Base-by-base conservation (phyloP, 2,888 invertebrate genomes). In the Acholoe squamosa region DNA sequence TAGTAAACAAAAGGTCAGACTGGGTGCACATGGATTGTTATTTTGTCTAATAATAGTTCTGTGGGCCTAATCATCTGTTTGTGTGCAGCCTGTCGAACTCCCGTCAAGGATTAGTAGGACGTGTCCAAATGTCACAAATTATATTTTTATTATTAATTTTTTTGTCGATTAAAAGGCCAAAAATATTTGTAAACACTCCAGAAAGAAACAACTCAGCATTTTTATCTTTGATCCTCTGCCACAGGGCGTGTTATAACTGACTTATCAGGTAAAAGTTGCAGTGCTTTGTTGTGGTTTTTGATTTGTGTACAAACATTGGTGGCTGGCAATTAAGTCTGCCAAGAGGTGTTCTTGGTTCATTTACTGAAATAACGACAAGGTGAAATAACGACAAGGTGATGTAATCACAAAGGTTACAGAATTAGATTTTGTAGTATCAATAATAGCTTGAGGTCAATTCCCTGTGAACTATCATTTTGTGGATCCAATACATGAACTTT, bases 161-260 rank as follows among this genome's bases (percentile, higher is more conserved):
- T n/a, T 61, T 3, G 28, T 71, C 25, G 28, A 71, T 3, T 14
- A 71, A 71, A 71, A 71, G 71, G 71, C 71, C 71, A 71, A 28
- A 71, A 71, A 71, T 71, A 71, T 71, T 71, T 71, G 71, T 28
- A 71, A 71, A 71, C 71, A 71, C 71, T 14, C 71, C 71, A 71
- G 25, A 71, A 28, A 7, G 71, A 43, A 43, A 28, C 14, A 71
- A 25, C 0, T n/a, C 14, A 71, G 31, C 31, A 71, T 0, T 71
- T 7, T 25, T 71, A 71, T 71, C 25, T 5, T 5, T 71, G 71
- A 28, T 71, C 25, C 28, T n/a, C 61, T 61, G 19, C n/a, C 61
- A 61, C 61, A n/a, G 25, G 25, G 28, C 19, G 31, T 61, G 61
- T 61, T 61, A 61, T 12, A 61, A 61, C 19, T 61, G 61, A 61